These are phyloP conservation scores for Erannis defoliaria DNA, from an alignment of 2,888 invertebrate species.

Conservation along the genomic window DNA sequence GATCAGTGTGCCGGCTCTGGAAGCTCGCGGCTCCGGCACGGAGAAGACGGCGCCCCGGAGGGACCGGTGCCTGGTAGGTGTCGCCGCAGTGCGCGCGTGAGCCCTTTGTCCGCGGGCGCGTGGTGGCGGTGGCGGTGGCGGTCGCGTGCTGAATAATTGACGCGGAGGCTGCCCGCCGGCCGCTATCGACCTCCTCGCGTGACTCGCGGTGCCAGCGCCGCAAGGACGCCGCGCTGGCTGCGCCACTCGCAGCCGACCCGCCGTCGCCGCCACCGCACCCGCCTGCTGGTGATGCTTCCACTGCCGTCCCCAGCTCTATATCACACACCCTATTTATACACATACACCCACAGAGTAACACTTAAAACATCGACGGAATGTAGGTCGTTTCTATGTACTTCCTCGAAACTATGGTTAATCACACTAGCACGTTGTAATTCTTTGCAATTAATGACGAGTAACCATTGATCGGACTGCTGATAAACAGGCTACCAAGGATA, in stretches of 20 bases:
- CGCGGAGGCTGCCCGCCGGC: slow-evolving; percentile 79
- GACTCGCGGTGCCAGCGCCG: slow-evolving; percentile 75
- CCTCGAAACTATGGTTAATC: slow-evolving; percentile 22
- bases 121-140: slow-evolving; percentile 68
- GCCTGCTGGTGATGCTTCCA: slow-evolving; percentile 25
- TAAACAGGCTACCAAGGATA: slow-evolving; percentile 17
- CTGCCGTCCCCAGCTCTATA: slow-evolving; percentile 12
- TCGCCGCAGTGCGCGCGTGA: slow-evolving; percentile 71
- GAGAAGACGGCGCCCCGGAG: slow-evolving; percentile 57
- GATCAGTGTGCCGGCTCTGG: slow-evolving; percentile 67
- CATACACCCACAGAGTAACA: slow-evolving; percentile 28
- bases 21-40: slow-evolving; percentile 53
- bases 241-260: slow-evolving; percentile 49
- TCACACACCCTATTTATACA: slow-evolving; percentile 27
- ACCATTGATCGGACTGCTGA: slow-evolving; percentile 35
- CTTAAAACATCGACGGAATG: slow-evolving; percentile 28
- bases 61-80: slow-evolving; percentile 78
- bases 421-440: slow-evolving; percentile 37
- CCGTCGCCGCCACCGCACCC: slow-evolving; percentile 45
- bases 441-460: slow-evolving; percentile 42
- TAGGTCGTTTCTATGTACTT: slow-evolving; percentile 23
- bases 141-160: slow-evolving; percentile 83
- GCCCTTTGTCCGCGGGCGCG: slow-evolving; percentile 71
- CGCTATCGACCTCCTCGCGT: slow-evolving; percentile 86
- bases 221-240: slow-evolving; percentile 77